A percentile compares a stretch with the other conserved stretches of the same genome.
Evolutionary conservation across 2,888 invertebrate genomes (phyloP).

Genomic region (Lomographa bimaculata): DNA sequence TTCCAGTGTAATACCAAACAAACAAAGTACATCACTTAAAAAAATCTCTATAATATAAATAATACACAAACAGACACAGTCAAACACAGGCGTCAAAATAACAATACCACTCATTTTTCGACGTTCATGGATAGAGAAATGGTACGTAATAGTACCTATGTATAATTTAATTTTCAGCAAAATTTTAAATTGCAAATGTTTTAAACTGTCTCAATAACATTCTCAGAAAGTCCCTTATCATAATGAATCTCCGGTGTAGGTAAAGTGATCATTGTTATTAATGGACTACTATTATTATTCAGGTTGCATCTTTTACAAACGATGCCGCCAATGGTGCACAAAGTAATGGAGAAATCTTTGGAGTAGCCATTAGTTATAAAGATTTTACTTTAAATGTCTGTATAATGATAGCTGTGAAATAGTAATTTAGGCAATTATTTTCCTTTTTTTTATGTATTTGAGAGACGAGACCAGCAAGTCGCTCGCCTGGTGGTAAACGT

Average conservation of each 20-base stretch:
- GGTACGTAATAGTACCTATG: too few species aligned
- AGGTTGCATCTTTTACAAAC: slow-evolving; percentile 64
- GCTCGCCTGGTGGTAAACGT: too few species aligned
- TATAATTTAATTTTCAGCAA: too few species aligned
- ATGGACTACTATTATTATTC: slow-evolving; percentile 65
- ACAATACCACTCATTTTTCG: too few species aligned
- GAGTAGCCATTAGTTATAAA: slow-evolving; percentile 31
- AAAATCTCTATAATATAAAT: too few species aligned
- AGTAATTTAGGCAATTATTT: not conserved
- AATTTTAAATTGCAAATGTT: slow-evolving; percentile 5
- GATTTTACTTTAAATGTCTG: not conserved
- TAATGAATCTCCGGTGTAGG: slow-evolving; percentile 49
- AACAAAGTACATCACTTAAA: too few species aligned
- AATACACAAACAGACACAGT: too few species aligned
- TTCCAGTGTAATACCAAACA: too few species aligned
- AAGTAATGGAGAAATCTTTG: slow-evolving; percentile 36
- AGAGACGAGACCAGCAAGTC: too few species aligned
- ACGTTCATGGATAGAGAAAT: too few species aligned
- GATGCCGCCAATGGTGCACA: slow-evolving; percentile 65
- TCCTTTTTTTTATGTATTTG: too few species aligned
- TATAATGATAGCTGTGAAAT: not conserved
- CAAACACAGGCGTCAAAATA: too few species aligned
- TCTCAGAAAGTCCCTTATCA: slow-evolving; percentile 27
- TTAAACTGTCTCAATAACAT: slow-evolving; percentile 6
- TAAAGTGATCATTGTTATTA: slow-evolving; percentile 51